Conservation (phyloP, 2,113 vertebrate species). For the Antigone vipio region DNA sequence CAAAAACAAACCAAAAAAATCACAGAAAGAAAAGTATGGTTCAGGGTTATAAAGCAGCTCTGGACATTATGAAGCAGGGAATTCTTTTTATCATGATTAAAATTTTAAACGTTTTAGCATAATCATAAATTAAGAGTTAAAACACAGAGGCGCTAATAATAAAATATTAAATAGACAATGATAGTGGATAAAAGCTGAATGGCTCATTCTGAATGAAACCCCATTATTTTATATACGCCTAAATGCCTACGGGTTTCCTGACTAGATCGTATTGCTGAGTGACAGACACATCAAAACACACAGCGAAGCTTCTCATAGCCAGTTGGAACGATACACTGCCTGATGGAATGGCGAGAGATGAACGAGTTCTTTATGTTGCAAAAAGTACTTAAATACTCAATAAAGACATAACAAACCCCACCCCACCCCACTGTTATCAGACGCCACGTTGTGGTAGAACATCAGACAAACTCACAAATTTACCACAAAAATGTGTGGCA, state of each 20-base stretch:
- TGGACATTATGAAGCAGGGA: conserved; percentile 67
- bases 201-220: conserved; percentile 74
- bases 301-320: conserved; percentile 66
- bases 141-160: conserved; percentile 73
- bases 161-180: conserved; percentile 80
- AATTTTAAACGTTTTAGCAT: conserved; percentile 66
- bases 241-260: conserved; percentile 50
- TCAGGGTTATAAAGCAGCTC: conserved; percentile 71
- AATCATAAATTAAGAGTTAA: conserved; percentile 81
- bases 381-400: conserved; percentile 79
- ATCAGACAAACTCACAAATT: conserved; percentile 83
- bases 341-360: conserved; percentile 78
- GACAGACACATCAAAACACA: conserved; percentile 49
- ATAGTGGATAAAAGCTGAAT: conserved; percentile 73
- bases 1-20: background rate
- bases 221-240: conserved; percentile 5
- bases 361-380: conserved; percentile 72
- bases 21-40: conserved; percentile 52
- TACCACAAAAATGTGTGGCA: conserved; percentile 84
- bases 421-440: conserved; percentile 84
- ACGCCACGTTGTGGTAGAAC: conserved; percentile 84
- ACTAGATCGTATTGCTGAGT: conserved; percentile 31
- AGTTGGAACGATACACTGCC: conserved; percentile 65
- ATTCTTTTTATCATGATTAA: conserved; percentile 66
- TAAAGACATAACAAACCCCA: conserved; percentile 83